A percentile compares a stretch with the other conserved stretches of the same genome.
These are phyloP conservation scores for Orthonychiurus folsomi DNA, from an alignment of 2,888 invertebrate species.

Conservation along the genomic window DNA sequence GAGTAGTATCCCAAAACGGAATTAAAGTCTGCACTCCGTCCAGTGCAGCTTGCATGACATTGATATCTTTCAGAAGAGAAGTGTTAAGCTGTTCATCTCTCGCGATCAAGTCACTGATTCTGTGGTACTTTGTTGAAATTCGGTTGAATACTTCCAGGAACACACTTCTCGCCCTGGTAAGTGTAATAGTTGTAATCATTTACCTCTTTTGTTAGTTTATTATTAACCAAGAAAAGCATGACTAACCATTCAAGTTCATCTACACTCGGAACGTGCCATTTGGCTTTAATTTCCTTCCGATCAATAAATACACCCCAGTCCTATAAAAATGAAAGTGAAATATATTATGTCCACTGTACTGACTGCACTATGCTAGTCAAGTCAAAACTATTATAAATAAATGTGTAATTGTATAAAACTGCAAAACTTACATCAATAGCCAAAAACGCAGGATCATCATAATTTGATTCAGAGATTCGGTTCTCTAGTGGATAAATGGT, in stretches of 20 bases:
- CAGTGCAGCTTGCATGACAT: slow-evolving; percentile 57
- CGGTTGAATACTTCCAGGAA: slow-evolving; percentile 31
- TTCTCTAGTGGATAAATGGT: slow-evolving; percentile 38
- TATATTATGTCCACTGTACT: background rate
- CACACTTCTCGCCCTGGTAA: slow-evolving; percentile 23
- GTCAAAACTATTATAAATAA: background rate
- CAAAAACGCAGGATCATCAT: slow-evolving; percentile 38
- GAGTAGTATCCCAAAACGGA: slow-evolving; percentile 59
- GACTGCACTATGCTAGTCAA: background rate
- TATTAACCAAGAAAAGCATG: slow-evolving; percentile 45
- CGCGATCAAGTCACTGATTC: slow-evolving; percentile 51
- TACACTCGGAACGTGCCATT: slow-evolving; percentile 68
- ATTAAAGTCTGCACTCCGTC: slow-evolving; percentile 57
- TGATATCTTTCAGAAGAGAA: slow-evolving; percentile 61
- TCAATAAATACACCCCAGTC: slow-evolving; percentile 73
- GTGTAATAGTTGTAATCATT: too few species aligned
- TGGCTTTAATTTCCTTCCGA: slow-evolving; percentile 55
- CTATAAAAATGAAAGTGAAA: slow-evolving; percentile 42
- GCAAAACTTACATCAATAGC: slow-evolving; percentile 27
- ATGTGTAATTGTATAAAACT: background rate
- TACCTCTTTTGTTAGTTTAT: too few species aligned
- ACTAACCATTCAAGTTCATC: slow-evolving; percentile 61
- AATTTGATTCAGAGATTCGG: slow-evolving; percentile 33
- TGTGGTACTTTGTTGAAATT: slow-evolving; percentile 50
- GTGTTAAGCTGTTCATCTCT: slow-evolving; percentile 49